Evolutionary conservation across 2,888 invertebrate species (phyloP).

Genomic region (Drosophila neonasuta): DNA sequence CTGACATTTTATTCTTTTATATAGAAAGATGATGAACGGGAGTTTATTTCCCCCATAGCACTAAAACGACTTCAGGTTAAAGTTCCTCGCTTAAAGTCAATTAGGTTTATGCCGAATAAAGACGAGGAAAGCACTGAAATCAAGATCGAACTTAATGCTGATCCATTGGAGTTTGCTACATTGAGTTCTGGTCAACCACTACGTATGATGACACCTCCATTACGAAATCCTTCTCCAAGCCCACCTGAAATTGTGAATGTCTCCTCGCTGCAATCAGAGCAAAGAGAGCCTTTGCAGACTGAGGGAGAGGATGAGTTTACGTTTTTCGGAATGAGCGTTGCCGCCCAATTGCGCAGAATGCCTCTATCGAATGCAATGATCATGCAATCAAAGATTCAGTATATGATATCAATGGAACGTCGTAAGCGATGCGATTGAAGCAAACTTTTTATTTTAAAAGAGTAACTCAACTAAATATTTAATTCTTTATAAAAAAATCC

Average conservation of each 20-base stretch:
- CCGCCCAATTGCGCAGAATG: constrained; percentile 65
- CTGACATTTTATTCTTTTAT: background rate
- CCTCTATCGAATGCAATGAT: constrained; percentile 60
- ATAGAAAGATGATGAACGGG: constrained; percentile 12
- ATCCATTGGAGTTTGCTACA: constrained; percentile 28
- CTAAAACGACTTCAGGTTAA: constrained; percentile 60
- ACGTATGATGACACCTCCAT: constrained; percentile 24
- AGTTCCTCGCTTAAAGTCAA: constrained; percentile 51
- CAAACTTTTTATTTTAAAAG: background rate
- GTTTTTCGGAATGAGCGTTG: constrained; percentile 64
- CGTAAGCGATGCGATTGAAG: constrained; percentile 39
- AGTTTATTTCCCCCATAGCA: background rate
- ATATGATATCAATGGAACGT: constrained; percentile 59
- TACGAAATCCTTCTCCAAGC: background rate
- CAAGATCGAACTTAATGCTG: constrained; percentile 32
- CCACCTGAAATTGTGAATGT: constrained; percentile 1
- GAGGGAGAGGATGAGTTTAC: constrained; percentile 62
- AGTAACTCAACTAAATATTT: no score
- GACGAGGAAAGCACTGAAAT: constrained; percentile 27
- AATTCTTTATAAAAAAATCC: no score
- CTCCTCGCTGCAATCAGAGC: background rate
- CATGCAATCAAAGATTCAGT: constrained; percentile 65
- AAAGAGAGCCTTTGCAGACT: constrained; percentile 1
- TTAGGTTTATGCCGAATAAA: constrained; percentile 21
- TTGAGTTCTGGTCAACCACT: constrained; percentile 33